Evolutionary conservation across 2,797 vertebrate species (phyloP), one percentile per base, ranked within the genome.

Genomic region (Poeciliopsis presidionis): DNA sequence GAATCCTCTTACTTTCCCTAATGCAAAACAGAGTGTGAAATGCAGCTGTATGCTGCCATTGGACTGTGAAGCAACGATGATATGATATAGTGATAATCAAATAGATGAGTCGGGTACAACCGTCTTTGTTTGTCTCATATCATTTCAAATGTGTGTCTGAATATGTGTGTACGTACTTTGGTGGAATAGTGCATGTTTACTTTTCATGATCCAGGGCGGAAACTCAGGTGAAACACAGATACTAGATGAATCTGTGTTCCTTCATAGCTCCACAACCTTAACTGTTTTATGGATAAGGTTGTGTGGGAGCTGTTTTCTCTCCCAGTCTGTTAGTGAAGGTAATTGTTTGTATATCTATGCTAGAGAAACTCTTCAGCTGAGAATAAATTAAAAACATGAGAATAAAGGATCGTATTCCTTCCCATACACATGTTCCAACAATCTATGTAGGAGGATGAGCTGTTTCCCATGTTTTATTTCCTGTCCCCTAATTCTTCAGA

Each of bases 301-400:
- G 49, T 79, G 73, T 83, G 63, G 75, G 81, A 84, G 82, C 80
- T 73, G 76, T 89, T 87, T 86, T n/a, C 5, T 41, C 36, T 78
- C 22, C 59, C 46, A 7, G 5, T 16, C 73, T 74, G 72, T 78
- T 25, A 82, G 59, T 41, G 79, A 22, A 74, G 76, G 61, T 89
- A 81, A 83, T 78, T 82, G 73, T 86, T 85, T 90, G 53, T 82
- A 88, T 87, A 81, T 85, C 85, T 76, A 63, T 82, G 75, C 87
- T 78, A 71, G 45, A 84, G 14, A 28, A 20, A 78, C 63, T 89
- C 78, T 83, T 80, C 75, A 87, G 83, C 82, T 86, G 77, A 83
- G 33, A 36, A 65, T 85, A 36, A 22, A 55, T 61, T 25, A 74
- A 81, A 81, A 51, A 47, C 57, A 20, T 59, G 22, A 63, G 74